A percentile compares a stretch with the other conserved stretches of the same genome.
Evolutionary conservation across 64 coral and sea anemone species (phyloP).

Genomic region (Catalaphyllia jardinei): DNA sequence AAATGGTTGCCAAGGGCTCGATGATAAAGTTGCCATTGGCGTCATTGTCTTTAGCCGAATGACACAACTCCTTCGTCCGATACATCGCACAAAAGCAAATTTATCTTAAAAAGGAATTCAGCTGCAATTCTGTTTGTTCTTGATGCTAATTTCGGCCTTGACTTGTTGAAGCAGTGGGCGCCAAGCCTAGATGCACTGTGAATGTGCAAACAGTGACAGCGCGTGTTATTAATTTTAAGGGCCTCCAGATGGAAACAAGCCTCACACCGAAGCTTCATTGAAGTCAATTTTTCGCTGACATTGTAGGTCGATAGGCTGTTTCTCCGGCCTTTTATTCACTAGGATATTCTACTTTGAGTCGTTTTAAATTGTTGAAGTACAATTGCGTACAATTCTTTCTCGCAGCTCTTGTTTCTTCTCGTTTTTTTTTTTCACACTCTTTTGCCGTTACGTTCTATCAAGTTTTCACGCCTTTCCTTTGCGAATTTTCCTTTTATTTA

Average conservation of each 20-base stretch:
- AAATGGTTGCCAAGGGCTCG: conserved; percentile 1
- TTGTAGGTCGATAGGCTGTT: background rate
- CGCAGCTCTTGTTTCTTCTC: background rate
- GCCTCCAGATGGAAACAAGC: conserved; percentile 14
- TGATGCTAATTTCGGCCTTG: conserved; percentile 12
- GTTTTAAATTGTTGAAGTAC: background rate
- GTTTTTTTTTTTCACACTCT: background rate
- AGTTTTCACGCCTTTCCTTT: background rate
- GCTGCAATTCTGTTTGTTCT: conserved; percentile 58
- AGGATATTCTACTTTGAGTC: no score
- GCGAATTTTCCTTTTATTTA: background rate
- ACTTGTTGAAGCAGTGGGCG: conserved; percentile 19
- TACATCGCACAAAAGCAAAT: conserved; percentile 45
- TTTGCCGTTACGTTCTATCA: background rate
- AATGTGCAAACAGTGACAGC: conserved; percentile 53
- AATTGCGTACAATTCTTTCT: background rate
- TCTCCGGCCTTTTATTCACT: background rate
- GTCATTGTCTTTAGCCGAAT: conserved; percentile 12
- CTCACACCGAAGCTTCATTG: background rate
- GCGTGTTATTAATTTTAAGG: conserved; percentile 50
- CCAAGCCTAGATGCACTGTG: conserved; percentile 16
- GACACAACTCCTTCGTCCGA: conserved; percentile 1
- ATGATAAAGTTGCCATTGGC: background rate
- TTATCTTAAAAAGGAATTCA: conserved; percentile 49
- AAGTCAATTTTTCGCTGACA: background rate